Percentiles rank a stretch among this genome's conserved stretches.
phyloP scores from a whole-genome alignment of 2,113 vertebrate genomes.

The Vulpes lagopus region DNA sequence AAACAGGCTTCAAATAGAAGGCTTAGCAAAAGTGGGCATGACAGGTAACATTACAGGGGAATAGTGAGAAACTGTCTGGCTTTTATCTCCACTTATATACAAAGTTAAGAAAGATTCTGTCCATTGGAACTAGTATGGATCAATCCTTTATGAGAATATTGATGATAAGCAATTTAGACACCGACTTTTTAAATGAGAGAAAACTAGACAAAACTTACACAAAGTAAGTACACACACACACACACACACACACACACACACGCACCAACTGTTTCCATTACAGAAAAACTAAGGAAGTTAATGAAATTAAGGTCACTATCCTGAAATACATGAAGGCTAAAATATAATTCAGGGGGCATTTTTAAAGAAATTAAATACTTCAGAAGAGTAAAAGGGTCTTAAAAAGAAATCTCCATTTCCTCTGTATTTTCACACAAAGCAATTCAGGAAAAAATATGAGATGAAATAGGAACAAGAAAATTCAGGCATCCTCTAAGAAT shows the following conservation, averaged over 20 bases:
- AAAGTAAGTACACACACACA: background rate
- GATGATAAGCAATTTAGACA: background rate
- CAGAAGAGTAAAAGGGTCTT: background rate
- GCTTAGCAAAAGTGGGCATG: background rate
- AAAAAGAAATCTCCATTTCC: background rate
- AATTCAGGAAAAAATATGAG: background rate
- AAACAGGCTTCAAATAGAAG: background rate
- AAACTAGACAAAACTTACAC: background rate
- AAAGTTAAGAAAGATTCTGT: background rate
- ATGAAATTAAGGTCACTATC: background rate
- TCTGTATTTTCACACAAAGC: background rate
- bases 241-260: background rate
- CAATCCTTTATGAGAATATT: background rate
- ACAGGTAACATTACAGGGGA: background rate
- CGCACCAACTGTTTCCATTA: background rate
- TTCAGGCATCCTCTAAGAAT: conserved; percentile 4
- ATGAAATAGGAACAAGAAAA: conserved; percentile 45
- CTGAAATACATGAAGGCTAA: background rate
- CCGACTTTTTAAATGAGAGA: background rate
- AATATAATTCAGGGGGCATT: background rate
- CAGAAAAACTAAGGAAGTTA: background rate
- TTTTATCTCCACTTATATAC: background rate
- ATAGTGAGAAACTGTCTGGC: background rate
- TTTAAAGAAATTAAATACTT: conserved; percentile 42
- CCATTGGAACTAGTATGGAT: no score